These are phyloP conservation scores for Acyrthosiphon pisum DNA, from an alignment of 1,140 invertebrate species.

Conservation along the genomic window DNA sequence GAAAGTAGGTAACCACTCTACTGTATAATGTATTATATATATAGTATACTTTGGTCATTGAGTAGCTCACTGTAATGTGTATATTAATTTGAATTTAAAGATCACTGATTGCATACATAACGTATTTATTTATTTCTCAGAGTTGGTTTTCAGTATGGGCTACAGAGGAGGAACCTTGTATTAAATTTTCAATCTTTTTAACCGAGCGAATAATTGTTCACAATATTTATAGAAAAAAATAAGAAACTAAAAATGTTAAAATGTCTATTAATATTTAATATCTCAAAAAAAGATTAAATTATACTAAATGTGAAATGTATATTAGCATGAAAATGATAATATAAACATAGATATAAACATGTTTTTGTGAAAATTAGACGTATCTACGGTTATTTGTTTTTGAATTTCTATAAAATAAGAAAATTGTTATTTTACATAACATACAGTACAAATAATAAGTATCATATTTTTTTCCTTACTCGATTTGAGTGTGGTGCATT, in stretches of 20 bases:
- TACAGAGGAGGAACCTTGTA: background rate
- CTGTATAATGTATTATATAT: background rate
- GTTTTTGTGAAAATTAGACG: background rate
- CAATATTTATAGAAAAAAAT: no score
- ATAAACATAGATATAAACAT: background rate
- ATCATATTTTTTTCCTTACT: slow-evolving; percentile 16
- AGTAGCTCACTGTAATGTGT: no score
- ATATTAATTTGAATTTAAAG: no score
- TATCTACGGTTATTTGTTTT: background rate
- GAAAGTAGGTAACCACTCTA: background rate
- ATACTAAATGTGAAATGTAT: no score
- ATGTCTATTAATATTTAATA: no score
- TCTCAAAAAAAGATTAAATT: no score
- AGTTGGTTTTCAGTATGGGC: no score
- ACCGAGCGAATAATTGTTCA: no score
- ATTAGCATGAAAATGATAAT: no score
- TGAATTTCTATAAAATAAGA: background rate
- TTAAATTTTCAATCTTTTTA: no score
- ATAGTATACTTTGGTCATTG: background rate
- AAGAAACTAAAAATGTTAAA: no score
- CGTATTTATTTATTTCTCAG: background rate
- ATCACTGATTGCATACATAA: no score
- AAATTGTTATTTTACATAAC: background rate
- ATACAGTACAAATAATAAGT: background rate
- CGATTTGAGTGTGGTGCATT: slow-evolving; percentile 18